A percentile compares a stretch with the other conserved stretches of the same genome.
Evolutionary conservation across 2,888 invertebrate genomes (phyloP).

Genomic region (Brachylomia viminalis): DNA sequence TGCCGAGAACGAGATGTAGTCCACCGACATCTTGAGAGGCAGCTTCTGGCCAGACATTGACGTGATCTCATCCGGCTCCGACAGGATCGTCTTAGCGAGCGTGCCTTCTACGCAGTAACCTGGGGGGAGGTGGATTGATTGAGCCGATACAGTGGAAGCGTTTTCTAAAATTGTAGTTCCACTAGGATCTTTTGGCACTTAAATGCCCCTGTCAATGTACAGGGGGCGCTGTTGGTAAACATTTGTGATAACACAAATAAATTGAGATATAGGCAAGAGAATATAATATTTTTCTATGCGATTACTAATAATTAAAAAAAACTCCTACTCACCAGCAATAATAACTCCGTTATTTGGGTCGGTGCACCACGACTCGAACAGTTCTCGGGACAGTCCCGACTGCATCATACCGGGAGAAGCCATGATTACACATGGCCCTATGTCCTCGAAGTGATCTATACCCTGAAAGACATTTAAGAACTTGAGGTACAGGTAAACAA

Average conservation of each 20-base stretch:
- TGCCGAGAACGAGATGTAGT: constrained; percentile 99
- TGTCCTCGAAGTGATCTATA: constrained; percentile 99
- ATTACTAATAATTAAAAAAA: background rate
- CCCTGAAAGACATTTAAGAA: constrained; percentile 90
- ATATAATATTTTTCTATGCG: background rate
- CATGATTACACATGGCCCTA: constrained; percentile 99
- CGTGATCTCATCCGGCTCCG: constrained; percentile 99
- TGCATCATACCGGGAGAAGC: constrained; percentile 99
- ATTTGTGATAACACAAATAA: background rate
- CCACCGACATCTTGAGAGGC: constrained; percentile 98
- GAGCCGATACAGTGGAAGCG: background rate
- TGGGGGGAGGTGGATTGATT: constrained; percentile 65
- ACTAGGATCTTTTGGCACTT: background rate
- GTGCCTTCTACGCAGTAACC: constrained; percentile 97
- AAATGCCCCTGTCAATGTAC: background rate
- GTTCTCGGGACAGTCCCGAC: constrained; percentile 98
- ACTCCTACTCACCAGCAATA: constrained; percentile 93
- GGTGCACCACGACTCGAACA: constrained; percentile 99
- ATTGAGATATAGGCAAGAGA: background rate
- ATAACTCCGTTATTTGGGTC: constrained; percentile 99
- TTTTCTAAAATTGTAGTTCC: background rate
- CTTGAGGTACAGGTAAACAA: background rate
- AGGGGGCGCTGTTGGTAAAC: no score
- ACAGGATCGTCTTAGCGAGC: constrained; percentile 97
- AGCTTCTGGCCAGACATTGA: constrained; percentile 98